These are phyloP conservation scores for Pteruthius melanotis DNA, from an alignment of 2,113 vertebrate genomes.

Conservation along the genomic window DNA sequence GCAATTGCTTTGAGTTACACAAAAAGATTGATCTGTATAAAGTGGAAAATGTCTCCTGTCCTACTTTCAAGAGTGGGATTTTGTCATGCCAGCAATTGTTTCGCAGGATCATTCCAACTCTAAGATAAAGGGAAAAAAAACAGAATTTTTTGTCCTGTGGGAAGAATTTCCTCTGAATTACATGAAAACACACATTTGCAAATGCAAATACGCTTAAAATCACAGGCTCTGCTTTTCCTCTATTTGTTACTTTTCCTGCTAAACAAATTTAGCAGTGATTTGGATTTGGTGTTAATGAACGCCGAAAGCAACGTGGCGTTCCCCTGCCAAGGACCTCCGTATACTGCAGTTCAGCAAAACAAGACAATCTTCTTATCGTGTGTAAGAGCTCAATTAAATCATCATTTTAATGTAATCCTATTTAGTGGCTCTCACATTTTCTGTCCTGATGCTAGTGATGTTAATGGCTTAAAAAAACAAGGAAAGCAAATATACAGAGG, in stretches of 20 bases:
- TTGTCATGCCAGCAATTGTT: constrained; percentile 22
- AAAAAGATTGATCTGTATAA: constrained; percentile 44
- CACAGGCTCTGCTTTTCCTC: not conserved
- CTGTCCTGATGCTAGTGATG: not conserved
- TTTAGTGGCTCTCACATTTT: not conserved
- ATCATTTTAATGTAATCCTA: constrained; percentile 6
- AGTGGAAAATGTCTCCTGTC: constrained; percentile 30
- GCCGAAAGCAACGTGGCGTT: not conserved
- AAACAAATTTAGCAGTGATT: not conserved
- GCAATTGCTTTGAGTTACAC: constrained; percentile 32
- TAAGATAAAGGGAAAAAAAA: not conserved
- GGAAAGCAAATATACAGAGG: not conserved
- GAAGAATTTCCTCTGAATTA: not conserved
- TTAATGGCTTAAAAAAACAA: not conserved
- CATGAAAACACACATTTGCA: not conserved
- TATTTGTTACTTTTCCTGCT: not conserved
- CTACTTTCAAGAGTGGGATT: constrained; percentile 36
- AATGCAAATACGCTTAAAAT: not conserved
- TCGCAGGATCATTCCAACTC: not conserved
- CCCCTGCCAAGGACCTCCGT: not conserved
- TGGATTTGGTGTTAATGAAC: not conserved
- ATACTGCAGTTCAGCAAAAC: constrained; percentile 1
- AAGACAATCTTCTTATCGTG: not conserved
- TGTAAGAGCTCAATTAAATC: constrained; percentile 21
- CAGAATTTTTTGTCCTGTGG: not conserved